phyloP scores from a whole-genome alignment of 2,797 vertebrate species.

The Gymnothorax javanicus region DNA sequence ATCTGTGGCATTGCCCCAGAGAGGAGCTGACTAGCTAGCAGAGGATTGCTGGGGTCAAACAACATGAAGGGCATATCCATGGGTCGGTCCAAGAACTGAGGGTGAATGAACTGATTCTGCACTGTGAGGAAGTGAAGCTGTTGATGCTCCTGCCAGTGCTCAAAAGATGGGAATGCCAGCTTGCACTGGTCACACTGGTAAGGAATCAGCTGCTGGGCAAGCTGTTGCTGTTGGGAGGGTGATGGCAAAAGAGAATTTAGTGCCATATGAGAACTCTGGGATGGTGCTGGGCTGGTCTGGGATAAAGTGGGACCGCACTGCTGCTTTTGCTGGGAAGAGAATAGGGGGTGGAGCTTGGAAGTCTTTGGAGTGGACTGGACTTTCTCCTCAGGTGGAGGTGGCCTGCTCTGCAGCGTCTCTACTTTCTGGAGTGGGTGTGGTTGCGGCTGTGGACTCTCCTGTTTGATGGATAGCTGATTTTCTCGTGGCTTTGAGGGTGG shows the following conservation, averaged over 20 bases:
- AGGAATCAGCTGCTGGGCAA: conserved; percentile 82
- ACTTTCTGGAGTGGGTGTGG: conserved; percentile 8
- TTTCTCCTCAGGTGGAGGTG: conserved; percentile 65
- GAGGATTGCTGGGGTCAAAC: conserved; percentile 91
- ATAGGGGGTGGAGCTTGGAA: conserved; percentile 66
- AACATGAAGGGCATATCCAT: conserved; percentile 96
- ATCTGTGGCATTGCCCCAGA: conserved; percentile 91
- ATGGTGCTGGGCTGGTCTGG: conserved; percentile 74
- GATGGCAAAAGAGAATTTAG: conserved; percentile 78
- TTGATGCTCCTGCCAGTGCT: conserved; percentile 98
- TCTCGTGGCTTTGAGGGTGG: conserved; percentile 69
- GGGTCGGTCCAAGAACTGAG: conserved; percentile 89
- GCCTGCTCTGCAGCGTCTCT: conserved; percentile 63
- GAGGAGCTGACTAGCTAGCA: conserved; percentile 92
- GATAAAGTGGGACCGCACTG: conserved; percentile 69
- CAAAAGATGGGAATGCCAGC: conserved; percentile 88
- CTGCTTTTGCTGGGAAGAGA: conserved; percentile 63
- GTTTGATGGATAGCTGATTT: conserved; percentile 76
- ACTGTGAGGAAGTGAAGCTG: conserved; percentile 93
- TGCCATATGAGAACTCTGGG: conserved; percentile 76
- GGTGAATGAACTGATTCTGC: conserved; percentile 94
- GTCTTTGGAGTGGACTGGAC: conserved; percentile 68
- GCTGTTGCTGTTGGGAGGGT: conserved; percentile 66
- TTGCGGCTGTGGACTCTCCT: conserved; percentile 59
- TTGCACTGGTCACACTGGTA: conserved; percentile 97